Base-by-base conservation (phyloP, 2,113 vertebrate species). In the Bambusicola thoracicus region DNA sequence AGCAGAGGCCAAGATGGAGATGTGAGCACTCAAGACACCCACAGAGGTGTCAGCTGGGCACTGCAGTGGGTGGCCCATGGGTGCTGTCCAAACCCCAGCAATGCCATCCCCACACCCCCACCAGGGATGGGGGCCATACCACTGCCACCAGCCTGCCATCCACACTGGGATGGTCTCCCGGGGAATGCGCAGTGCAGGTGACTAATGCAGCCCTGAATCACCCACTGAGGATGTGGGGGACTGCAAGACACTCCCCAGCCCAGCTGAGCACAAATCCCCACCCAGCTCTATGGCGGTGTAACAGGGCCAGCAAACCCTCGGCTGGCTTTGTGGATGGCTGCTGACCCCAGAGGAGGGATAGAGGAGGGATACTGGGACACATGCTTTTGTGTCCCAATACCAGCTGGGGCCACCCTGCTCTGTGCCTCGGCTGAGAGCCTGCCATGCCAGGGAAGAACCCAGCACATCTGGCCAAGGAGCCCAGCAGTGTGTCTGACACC, bases 401-500 rank as follows among this genome's bases (percentile, higher is more conserved):
- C 3, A 1, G 41, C 77, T 56, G 81, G 30, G 74, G 32, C 46
- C 74, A 68, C 0, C 51, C 87, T 1, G 0, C 0, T 44, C 74
- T 34, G 24, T 80, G 63, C 87, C 53, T 69, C 15, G 41, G 78
- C 24, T 21, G 63, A 44, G 55, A 27, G 81, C 65, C 82, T 3
- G 46, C 56, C 61, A 34, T 4, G 59, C 79, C 58, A 72, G 53
- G 13, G 14, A 7, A 85, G 92, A 82, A 69, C 73, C 25, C 85
- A 70, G 68, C 87, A 85, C 95, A 96, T 86, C 93, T 93, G 97
- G 83, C 85, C 67, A 29, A 72, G 59, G 53, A 94, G 74, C 68
- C 84, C 88, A 11, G 90, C 93, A 85, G 94, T 72, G 94, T 85
- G 61, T 67, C 89, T 93, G 92, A 94, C 97, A 97, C 97, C 96